Base-by-base conservation (phyloP, 1,140 invertebrate species). In the Subanguina moxae region DNA sequence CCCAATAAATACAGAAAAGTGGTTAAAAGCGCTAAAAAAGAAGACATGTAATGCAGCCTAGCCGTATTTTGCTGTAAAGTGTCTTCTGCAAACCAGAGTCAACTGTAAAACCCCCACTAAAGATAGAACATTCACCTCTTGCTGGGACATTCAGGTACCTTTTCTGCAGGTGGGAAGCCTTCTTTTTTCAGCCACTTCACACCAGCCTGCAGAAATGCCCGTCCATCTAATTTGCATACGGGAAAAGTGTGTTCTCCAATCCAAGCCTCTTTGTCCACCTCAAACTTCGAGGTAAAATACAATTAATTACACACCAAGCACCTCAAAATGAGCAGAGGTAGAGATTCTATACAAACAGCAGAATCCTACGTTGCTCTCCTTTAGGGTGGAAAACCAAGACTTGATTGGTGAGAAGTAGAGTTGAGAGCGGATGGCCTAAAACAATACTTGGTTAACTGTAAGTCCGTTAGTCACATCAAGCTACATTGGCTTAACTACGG, bases 361-460 rank as follows among this genome's bases (percentile, higher is more conserved):
- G 62, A 67, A 59, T 5, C 1, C 65, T 15, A 19, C 13, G 3
- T 17, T 23, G 7, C 27, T 65, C 1, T 70, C 15, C 27, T 69
- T 27, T 0, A 32, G 30, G n/a, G 59, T 62, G 13, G 63, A 30
- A 3, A 73, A 45, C 68, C 68, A 70, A 8, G 68, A 70, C 8
- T 57, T 62, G 13, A 70, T 30, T 28, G 68, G 68, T 45, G 68
- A 70, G 32, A 70, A 70, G 52, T 73, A 65, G 38, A 70, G 48
- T n/a, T 70, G 68, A n/a, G 68, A 70, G 45, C 68, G 68, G 17
- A 70, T 19, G 19, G 68, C 68, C 28, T 69, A 43, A 30, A 38
- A 5, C 11, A 38, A 38, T n/a, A n/a, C 32, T 38, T 38, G 32
- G 11, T 38, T 38, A 38, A 5, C 3, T 38, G 32, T 38, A 3